Evolutionary conservation across 2,113 vertebrate species (phyloP), one percentile per base, ranked within the genome.

Genomic region (Hipposideros armiger): DNA sequence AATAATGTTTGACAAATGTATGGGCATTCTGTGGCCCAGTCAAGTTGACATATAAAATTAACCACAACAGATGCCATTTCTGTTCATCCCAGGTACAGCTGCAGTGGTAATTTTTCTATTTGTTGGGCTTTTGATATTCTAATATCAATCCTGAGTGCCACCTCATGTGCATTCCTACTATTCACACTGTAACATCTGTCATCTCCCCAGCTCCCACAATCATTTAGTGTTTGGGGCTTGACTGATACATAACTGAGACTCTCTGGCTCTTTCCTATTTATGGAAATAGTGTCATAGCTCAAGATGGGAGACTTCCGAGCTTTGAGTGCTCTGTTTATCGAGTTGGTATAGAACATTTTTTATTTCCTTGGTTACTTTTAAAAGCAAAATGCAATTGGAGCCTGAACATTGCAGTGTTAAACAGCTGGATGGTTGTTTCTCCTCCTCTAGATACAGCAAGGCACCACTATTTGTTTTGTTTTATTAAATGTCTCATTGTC

Each of bases 351-450:
- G 64, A 77, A 76, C 22, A 3, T 87, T 95, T 90, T 95, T 94
- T 30, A 78, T 70, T 95, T 90, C 40, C 47, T 40, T 40, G 87
- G 45, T 87, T 95, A 92, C 78, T 95, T 93, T 93, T 95, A 83
- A 87, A 87, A 94, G 62, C 66, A 70, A 95, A 91, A 73, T 87
- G 90, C 91, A 95, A n/a, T 17, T 50, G 32, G 86, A 69, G 50
- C 94, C 81, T 87, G 73, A 83, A 28, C 64, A 50, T 47, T 69
- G 16, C 15, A 40, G 90, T 87, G 87, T 80, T 73, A 58, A 91
- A 58, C 64, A 93, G 90, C 64, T 95, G 74, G 56, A 70, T 64
- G 50, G 52, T 36, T 78, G 50, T 83, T 91, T 26, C 80, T 83
- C 1, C 22, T 84, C 45, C 66, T 11, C 62, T 74, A 67, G 72